phyloP scores from a whole-genome alignment of 2,888 invertebrate species.

The Cataglyphis albicans region DNA sequence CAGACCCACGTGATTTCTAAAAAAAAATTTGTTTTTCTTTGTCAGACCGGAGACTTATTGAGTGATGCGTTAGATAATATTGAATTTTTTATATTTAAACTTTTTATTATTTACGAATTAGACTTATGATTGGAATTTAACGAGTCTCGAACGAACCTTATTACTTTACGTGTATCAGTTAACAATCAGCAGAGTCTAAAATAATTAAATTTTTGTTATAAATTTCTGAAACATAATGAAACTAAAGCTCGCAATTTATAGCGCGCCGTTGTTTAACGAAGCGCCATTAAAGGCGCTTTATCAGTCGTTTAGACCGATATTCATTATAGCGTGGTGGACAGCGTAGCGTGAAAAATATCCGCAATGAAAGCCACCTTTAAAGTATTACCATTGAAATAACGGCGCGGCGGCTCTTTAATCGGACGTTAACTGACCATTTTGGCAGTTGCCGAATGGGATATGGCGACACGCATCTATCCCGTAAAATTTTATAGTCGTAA shows the following conservation, averaged over 20 bases:
- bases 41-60: no score
- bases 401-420: slow-evolving; percentile 29
- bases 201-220: neutral
- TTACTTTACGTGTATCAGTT: neutral
- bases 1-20: no score
- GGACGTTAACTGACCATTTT: slow-evolving; percentile 59
- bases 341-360: slow-evolving; percentile 30
- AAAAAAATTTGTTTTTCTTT: no score
- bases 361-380: slow-evolving; percentile 58
- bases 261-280: slow-evolving; percentile 9
- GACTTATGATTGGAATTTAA: neutral
- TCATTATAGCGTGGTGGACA: slow-evolving; percentile 32
- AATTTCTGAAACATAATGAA: neutral
- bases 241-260: neutral
- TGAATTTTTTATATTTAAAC: neutral
- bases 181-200: neutral
- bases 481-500: slow-evolving; percentile 61
- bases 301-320: slow-evolving; percentile 18
- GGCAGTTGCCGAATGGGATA: slow-evolving; percentile 28
- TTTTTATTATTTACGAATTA: neutral
- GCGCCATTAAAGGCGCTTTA: slow-evolving; percentile 23
- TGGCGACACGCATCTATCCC: slow-evolving; percentile 27
- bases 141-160: neutral
- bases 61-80: no score
- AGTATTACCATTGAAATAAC: slow-evolving; percentile 45